Conservation (phyloP, 2,113 vertebrate genomes). For the Microtus oregoni region DNA sequence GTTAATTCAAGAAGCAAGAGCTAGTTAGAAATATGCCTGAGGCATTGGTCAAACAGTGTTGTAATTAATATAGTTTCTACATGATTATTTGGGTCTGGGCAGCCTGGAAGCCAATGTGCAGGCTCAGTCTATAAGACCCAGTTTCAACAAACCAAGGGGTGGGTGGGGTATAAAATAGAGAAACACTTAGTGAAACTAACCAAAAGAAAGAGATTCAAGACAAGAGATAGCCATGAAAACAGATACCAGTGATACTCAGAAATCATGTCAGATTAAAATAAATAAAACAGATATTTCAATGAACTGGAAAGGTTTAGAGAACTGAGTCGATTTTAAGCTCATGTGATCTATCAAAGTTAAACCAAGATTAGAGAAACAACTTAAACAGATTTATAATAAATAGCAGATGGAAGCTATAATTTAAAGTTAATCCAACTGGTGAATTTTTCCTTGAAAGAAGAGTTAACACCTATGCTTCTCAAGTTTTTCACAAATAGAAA, state of each 20-base stretch:
- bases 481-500: neutral
- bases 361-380: neutral
- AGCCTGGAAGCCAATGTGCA: too few species aligned
- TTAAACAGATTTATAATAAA: neutral
- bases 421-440: neutral
- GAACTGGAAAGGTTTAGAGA: neutral
- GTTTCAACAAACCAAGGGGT: neutral
- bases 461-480: neutral
- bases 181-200: neutral
- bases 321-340: neutral
- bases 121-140: neutral
- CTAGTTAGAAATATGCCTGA: too few species aligned
- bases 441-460: neutral
- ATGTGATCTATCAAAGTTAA: neutral
- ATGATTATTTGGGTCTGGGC: too few species aligned
- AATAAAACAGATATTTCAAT: neutral
- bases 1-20: too few species aligned
- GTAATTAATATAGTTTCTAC: too few species aligned
- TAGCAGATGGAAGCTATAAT: neutral
- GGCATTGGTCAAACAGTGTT: too few species aligned
- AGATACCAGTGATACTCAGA: neutral
- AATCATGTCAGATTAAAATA: neutral
- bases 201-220: neutral
- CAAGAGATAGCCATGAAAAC: neutral
- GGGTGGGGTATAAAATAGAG: neutral